A percentile compares a stretch with the other conserved stretches of the same genome.
Evolutionary conservation across 2,888 invertebrate genomes (phyloP).

Genomic region (Sussaba pulchella): DNA sequence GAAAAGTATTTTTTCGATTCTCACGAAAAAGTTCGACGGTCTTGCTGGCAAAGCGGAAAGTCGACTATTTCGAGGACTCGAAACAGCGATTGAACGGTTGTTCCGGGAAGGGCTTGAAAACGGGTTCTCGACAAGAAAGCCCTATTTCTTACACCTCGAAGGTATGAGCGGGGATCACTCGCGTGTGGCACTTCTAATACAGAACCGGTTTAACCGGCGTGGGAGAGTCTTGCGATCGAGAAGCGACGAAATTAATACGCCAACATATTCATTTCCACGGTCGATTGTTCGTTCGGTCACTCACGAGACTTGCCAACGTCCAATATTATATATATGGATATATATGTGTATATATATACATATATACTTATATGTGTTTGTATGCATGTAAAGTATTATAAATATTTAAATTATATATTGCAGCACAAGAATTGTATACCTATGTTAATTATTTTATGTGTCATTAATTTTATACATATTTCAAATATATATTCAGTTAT

Average conservation of each 20-base stretch:
- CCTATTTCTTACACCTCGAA: constrained; percentile 25
- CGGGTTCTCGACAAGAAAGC: constrained; percentile 48
- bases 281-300: constrained; percentile 20
- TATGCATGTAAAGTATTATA: no score
- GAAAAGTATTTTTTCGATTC: not conserved
- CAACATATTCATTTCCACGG: constrained; percentile 25
- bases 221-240: constrained; percentile 56
- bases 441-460: no score
- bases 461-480: no score
- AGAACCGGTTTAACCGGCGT: constrained; percentile 62
- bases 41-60: not conserved
- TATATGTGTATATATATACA: no score
- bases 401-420: no score
- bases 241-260: constrained; percentile 59
- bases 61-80: not conserved
- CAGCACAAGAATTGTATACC: no score
- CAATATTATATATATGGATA: not conserved
- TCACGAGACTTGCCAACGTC: not conserved
- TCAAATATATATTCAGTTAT: no score
- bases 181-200: constrained; percentile 60
- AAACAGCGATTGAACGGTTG: constrained; percentile 31
- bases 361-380: no score
- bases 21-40: not conserved
- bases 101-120: constrained; percentile 53
- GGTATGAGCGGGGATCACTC: constrained; percentile 44